Percentiles rank a stretch among this genome's conserved stretches.
Evolutionary conservation across 2,888 invertebrate species (phyloP).

Genomic region (Plebejus anna): DNA sequence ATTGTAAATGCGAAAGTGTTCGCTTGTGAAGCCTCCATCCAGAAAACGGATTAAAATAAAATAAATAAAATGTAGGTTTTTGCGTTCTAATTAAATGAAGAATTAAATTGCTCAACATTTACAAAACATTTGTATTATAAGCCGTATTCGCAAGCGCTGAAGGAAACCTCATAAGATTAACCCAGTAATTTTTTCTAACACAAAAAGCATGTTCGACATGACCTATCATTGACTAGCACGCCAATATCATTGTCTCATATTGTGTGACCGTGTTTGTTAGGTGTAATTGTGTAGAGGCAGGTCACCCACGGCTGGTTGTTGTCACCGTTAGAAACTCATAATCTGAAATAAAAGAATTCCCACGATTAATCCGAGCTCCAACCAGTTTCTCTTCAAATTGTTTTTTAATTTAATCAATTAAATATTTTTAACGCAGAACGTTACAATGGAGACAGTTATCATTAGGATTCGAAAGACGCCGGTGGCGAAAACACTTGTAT

Average conservation of each 20-base stretch:
- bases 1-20: background rate
- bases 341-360: conserved; percentile 24
- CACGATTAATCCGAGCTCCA: conserved; percentile 12
- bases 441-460: background rate
- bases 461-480: background rate
- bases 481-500: background rate
- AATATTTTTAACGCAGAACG: background rate
- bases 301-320: background rate
- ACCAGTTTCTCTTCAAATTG: conserved; percentile 10
- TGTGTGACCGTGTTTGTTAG: conserved; percentile 17
- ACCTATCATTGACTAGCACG: background rate
- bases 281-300: background rate
- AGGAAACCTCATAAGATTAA: too few species aligned
- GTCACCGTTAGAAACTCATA: conserved; percentile 20
- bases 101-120: too few species aligned
- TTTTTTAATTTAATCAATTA: conserved; percentile 20
- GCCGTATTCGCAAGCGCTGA: too few species aligned
- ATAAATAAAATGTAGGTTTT: too few species aligned
- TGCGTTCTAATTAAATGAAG: too few species aligned
- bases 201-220: conserved; percentile 12
- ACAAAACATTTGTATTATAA: too few species aligned
- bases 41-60: too few species aligned
- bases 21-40: too few species aligned
- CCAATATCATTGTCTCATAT: conserved; percentile 2
- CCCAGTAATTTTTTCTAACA: background rate